Base-by-base conservation (phyloP, 2,113 vertebrate species). In the Paratilapia polleni region DNA sequence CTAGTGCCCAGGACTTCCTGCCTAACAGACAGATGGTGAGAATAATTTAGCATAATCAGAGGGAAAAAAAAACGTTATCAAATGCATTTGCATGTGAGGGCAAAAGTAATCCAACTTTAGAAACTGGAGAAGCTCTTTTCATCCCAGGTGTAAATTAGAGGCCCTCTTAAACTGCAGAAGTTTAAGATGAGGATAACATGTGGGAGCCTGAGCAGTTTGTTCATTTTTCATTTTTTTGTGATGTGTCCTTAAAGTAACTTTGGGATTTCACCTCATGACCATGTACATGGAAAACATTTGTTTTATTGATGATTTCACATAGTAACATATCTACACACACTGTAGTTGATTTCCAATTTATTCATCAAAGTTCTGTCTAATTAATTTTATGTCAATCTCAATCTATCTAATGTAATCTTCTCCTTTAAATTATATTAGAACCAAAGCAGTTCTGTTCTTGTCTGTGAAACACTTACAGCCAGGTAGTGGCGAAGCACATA, bases 401-500 rank as follows among this genome's bases (percentile, higher is more conserved):
- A 12, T 10, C 11, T 58, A 58, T 77, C 24, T 47, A 19, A 47
- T 8, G 17, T 28, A 9, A 77, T 61, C 58, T 47, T 52, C 8
- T 61, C n/a, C 54, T 74, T 24, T 52, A 31, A 43, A 22, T 31
- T 34, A 20, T 8, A 73, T 73, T n/a, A 31, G 17, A 17, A 24
- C 6, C 10, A 10, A 49, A 73, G 6, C 9, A n/a, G 24, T 24
- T 26, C 24, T 14, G 77, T 1, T 26, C 31, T 20, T n/a, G n/a
- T 49, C 19, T 34, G 34, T 34, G 82, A 47, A 61, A 85, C 43
- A 87, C 89, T 28, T 89, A 91, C 94, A 94, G 96, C 91, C 75
- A 97, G 11, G 86, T 97, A 99, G 93, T 99, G 98, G 6, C 98
- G 96, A 87, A 99, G 96, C 43, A 99, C 87, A 0, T 99, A 99